Evolutionary conservation across 2,888 invertebrate species (phyloP), one percentile per base, ranked within the genome.

Genomic region (Meiosimyza decipiens): DNA sequence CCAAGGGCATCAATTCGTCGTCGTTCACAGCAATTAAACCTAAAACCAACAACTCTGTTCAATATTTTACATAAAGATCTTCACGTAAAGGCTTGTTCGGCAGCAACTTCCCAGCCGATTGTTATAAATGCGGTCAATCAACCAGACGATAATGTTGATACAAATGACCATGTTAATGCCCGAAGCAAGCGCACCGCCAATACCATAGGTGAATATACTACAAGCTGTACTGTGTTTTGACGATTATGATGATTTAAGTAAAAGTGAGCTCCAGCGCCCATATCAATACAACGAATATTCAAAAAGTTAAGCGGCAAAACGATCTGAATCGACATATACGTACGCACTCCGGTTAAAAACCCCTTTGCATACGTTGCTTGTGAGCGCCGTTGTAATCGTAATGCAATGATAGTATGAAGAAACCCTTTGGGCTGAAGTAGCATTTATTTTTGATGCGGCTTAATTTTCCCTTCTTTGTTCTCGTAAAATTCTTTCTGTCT

Each of bases 341-440:
- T 51, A 85, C 84, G 55, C 85, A 85, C 71, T 78, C 77, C 79
- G 85, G 86, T 1, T 85, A 85, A 69, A 86, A 85, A 66, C 86
- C 85, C 85, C 4, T 85, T 79, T 60, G 79, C 78, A 33, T 85
- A 86, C 60, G 77, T 74, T 11, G 79, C 82, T 63, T 85, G 85
- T 72, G 79, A 80, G 49, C 82, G 83, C 33, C 80, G 83, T 15
- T 85, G 86, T 69, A 80, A 83, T 60, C 81, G 85, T 51, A 84
- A 83, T 73, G 85, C 52, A 84, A 83, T 73, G 85, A 85, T 75
- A 86, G 86, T 68, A 79, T 85, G 15, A 85, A 85, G 69, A 85
- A 86, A 57, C 85, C n/a, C n/a, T n/a, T n/a, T n/a, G n/a, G n/a
- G n/a, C n/a, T n/a, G n/a, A n/a, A n/a, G n/a, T n/a, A n/a, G n/a